A percentile compares a stretch with the other conserved stretches of the same genome.
These are phyloP conservation scores for Stictocephala bisonia DNA, from an alignment of 2,888 invertebrate species.

Conservation along the genomic window DNA sequence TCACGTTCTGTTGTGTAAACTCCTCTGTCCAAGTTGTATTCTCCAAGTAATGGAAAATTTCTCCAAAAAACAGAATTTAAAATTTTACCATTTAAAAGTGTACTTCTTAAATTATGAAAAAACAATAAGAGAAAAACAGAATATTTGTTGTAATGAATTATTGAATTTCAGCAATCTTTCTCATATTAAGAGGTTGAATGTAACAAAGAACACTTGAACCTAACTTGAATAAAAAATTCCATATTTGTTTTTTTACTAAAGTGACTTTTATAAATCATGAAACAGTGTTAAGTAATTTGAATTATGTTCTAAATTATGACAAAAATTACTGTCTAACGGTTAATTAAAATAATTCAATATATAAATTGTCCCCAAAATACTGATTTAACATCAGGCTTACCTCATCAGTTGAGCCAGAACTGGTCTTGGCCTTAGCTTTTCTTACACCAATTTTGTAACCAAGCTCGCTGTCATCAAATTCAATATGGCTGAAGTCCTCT, in stretches of 20 bases:
- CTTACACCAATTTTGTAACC: not conserved
- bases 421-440: not conserved
- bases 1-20: too few species aligned
- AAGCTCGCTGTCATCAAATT: not conserved
- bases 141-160: not conserved
- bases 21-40: too few species aligned
- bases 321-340: not conserved
- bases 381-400: not conserved
- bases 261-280: not conserved
- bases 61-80: too few species aligned
- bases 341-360: not conserved
- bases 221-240: conserved; percentile 14
- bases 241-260: conserved; percentile 13
- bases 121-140: not conserved
- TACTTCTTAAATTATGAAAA: too few species aligned
- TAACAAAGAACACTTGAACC: too few species aligned
- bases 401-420: not conserved
- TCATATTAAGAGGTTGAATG: too few species aligned
- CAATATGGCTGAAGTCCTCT: conserved; percentile 18
- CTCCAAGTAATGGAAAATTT: too few species aligned
- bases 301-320: not conserved
- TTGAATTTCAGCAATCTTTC: too few species aligned
- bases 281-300: not conserved
- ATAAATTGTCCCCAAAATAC: not conserved
- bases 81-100: too few species aligned